Evolutionary conservation across 2,113 vertebrate species (phyloP).

Genomic region (Brienomyrus brachyistius): DNA sequence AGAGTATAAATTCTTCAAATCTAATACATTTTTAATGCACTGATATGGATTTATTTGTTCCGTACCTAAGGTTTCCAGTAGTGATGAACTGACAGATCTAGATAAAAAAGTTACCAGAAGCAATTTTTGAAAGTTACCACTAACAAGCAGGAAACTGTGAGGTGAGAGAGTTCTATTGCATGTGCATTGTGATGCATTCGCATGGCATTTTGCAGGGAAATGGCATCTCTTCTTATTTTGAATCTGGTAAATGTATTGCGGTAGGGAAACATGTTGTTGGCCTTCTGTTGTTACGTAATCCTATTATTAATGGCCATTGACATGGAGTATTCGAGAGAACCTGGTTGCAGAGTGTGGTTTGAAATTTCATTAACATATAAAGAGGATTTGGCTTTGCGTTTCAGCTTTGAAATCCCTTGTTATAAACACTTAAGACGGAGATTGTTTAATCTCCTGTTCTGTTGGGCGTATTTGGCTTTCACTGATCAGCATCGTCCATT

Average conservation of each 20-base stretch:
- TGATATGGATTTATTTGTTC: neutral
- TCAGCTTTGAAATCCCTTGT: neutral
- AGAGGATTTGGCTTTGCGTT: neutral
- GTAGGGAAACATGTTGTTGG: neutral
- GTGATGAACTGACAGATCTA: neutral
- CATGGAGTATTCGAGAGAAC: neutral
- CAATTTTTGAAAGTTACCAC: neutral
- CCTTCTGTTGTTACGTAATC: neutral
- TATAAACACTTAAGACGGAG: neutral
- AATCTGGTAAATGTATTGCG: neutral
- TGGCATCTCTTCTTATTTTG: neutral
- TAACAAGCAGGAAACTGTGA: neutral
- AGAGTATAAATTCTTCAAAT: neutral
- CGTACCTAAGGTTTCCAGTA: neutral
- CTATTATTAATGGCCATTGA: neutral
- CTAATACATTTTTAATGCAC: neutral
- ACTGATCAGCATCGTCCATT: neutral
- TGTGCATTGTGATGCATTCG: neutral
- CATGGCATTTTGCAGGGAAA: neutral
- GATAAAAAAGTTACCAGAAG: neutral
- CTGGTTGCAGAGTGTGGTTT: neutral
- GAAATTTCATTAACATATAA: slow-evolving; percentile 6
- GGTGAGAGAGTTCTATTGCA: neutral
- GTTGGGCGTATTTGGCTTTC: neutral
- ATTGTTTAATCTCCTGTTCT: neutral